phyloP scores from a whole-genome alignment of 2,888 invertebrate genomes.

The Embidobia sp. region DNA sequence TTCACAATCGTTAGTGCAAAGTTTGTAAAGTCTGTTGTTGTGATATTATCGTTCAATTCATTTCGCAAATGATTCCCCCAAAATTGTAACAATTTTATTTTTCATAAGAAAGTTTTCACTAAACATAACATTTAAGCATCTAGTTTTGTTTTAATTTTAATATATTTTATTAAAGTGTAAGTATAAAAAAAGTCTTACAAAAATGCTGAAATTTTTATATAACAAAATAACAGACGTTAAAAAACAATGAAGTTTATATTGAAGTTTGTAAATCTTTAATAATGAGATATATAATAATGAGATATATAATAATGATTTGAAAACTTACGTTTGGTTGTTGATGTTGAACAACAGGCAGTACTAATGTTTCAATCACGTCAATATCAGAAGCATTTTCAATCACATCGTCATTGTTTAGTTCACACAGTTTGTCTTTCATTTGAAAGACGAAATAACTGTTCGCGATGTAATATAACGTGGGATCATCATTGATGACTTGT shows the following conservation, averaged over 20 bases:
- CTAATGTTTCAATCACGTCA: background rate
- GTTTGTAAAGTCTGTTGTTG: background rate
- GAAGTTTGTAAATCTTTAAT: too few species aligned
- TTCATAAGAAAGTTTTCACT: too few species aligned
- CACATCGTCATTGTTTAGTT: background rate
- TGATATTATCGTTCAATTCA: background rate
- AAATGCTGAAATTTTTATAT: too few species aligned
- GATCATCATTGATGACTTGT: background rate
- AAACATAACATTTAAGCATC: background rate
- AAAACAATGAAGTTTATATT: too few species aligned
- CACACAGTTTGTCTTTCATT: background rate
- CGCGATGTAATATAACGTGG: background rate
- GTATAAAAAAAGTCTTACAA: too few species aligned
- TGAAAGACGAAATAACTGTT: background rate
- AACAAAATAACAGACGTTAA: too few species aligned
- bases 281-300: too few species aligned
- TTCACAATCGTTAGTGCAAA: background rate
- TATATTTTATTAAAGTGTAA: too few species aligned
- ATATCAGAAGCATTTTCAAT: background rate
- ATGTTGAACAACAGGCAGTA: background rate
- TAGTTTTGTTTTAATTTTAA: background rate
- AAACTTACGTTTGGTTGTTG: background rate
- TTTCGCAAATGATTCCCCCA: conserved; percentile 8
- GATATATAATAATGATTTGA: too few species aligned
- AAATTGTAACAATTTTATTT: conserved; percentile 1